Evolutionary conservation across 2,113 vertebrate species (phyloP).

Genomic region (Capreolus pygargus): DNA sequence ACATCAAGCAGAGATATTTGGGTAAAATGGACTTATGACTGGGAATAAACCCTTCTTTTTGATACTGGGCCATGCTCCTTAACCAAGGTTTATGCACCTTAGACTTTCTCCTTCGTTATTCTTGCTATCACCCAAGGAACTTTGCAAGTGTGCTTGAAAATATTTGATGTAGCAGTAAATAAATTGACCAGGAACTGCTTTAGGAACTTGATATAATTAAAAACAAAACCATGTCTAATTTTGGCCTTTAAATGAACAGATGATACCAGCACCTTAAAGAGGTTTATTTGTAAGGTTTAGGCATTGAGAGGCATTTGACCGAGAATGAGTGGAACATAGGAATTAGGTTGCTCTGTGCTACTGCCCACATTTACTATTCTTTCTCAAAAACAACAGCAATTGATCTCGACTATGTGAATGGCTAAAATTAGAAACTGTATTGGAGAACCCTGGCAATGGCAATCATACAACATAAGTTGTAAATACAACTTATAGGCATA

Average conservation of each 20-base stretch:
- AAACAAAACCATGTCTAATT: background rate
- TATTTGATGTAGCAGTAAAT: background rate
- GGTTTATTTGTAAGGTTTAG: background rate
- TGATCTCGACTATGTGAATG: background rate
- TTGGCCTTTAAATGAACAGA: background rate
- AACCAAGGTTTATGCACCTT: background rate
- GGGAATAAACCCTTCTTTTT: background rate
- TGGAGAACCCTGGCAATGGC: background rate
- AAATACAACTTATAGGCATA: background rate
- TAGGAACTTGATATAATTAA: background rate
- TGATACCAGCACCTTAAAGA: background rate
- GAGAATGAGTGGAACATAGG: background rate
- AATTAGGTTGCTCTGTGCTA: background rate
- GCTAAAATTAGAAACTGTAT: background rate
- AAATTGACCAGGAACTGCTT: background rate
- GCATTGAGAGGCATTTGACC: background rate
- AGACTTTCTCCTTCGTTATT: background rate
- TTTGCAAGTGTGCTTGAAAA: background rate
- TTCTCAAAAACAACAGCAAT: background rate
- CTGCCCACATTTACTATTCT: background rate
- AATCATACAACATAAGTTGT: background rate
- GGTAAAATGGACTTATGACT: background rate
- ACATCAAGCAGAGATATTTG: background rate
- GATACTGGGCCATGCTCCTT: background rate
- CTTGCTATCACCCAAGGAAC: background rate